Conservation (phyloP, 2,113 vertebrate species). For the Carlito syrichta region DNA sequence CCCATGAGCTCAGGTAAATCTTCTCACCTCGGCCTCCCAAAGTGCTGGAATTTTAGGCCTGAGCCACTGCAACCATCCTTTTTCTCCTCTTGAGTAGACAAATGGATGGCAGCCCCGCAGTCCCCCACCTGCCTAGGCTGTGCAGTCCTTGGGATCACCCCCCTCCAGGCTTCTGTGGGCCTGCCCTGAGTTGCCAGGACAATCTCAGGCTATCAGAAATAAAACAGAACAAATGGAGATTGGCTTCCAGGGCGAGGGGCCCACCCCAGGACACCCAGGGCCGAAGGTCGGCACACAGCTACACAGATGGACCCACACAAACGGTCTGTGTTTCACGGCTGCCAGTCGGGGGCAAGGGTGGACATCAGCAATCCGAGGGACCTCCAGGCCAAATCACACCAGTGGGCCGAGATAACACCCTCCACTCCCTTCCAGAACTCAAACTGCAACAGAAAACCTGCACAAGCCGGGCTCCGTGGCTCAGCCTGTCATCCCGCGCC, state of each 20-base stretch:
- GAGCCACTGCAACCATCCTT: too few species aligned
- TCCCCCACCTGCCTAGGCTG: neutral
- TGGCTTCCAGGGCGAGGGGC: neutral
- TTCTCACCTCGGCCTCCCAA: too few species aligned
- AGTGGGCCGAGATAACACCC: fast-evolving
- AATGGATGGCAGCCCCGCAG: fast-evolving
- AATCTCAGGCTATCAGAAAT: neutral
- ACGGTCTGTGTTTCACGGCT: fast-evolving
- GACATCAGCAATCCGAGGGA: neutral
- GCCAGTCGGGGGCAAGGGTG: neutral
- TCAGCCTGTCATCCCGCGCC: too few species aligned
- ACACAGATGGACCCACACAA: neutral
- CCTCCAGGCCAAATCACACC: neutral
- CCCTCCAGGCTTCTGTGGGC: neutral
- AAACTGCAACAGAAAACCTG: fast-evolving
- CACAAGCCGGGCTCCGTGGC: too few species aligned
- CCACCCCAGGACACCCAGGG: fast-evolving
- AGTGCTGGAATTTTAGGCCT: too few species aligned
- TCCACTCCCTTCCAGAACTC: neutral
- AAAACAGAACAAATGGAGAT: neutral
- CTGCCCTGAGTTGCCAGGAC: neutral
- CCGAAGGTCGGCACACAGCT: fast-evolving
- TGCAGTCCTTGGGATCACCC: fast-evolving
- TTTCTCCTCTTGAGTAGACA: neutral
- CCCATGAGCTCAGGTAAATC: too few species aligned